Evolutionary conservation across 1,140 invertebrate species (phyloP), one percentile per base, ranked within the genome.

Genomic region (Pachyrhynchus sulphureomaculatus): DNA sequence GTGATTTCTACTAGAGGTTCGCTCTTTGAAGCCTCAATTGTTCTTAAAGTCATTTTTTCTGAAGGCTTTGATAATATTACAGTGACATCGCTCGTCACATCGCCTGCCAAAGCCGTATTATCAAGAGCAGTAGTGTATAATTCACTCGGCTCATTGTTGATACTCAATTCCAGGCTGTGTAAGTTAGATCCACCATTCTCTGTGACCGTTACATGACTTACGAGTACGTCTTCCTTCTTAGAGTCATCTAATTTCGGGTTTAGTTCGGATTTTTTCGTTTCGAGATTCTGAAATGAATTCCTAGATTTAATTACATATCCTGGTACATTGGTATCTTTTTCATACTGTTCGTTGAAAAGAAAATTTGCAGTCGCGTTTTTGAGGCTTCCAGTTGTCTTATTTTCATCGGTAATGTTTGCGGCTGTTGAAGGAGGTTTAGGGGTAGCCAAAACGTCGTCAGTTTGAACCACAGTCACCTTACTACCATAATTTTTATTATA

Each of bases 271-370:
- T 45, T 44, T 36, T 45, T 56, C 76, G 66, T 76, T 70, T 83
- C 81, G 48, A 83, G 75, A 62, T 78, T 82, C 51, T 80, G 81
- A 26, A 82, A 80, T 4, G 81, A 77, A 71, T 81, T 81, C 49
- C 82, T 73, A 4, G 81, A 82, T 10, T 83, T 80, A 76, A 84
- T 84, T 49, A 84, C 76, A 68, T 84, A 82, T 66, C 84, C 83
- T 0, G 82, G 80, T 61, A 84, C 77, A 58, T 84, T 84, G 0
- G 80, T 83, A 61, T 83, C 82, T 26, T 17, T 58, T 52, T 49
- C 53, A 44, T 54, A 54, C 32, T 66, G 64, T 64, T 75, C 74
- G n/a, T 67, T 65, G 12, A 66, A 58, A 36, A 75, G 39, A 60
- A 74, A 74, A 39, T 66, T 62, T 29, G 57, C 61, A 0, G 67